Conservation (phyloP, 2,113 vertebrate genomes). For the Paramisgurnus dabryanus region DNA sequence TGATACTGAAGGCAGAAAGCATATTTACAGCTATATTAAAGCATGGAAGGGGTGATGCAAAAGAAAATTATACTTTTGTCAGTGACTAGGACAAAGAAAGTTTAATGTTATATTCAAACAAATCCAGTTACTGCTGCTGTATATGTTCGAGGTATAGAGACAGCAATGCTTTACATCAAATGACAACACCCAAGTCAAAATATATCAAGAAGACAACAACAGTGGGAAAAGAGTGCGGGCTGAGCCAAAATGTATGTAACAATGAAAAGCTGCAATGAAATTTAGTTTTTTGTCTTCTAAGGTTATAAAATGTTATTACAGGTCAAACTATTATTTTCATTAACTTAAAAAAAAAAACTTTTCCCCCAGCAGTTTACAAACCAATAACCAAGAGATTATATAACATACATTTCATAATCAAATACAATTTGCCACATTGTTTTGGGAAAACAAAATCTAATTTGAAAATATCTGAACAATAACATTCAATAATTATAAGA, state of each 20-base stretch:
- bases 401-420: constrained; percentile 5
- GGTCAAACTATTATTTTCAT: not conserved
- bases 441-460: not conserved
- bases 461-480: not conserved
- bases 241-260: not conserved
- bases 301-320: not conserved
- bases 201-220: not conserved
- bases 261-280: not conserved
- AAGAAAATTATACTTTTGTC: constrained; percentile 2
- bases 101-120: not conserved
- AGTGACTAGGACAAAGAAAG: not conserved
- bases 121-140: not conserved
- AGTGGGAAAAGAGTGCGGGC: not conserved
- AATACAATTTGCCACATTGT: constrained; percentile 19
- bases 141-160: not conserved
- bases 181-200: constrained; percentile 11
- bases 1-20: constrained; percentile 78
- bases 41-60: not conserved
- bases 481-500: constrained; percentile 19
- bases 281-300: not conserved
- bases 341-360: not conserved
- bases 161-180: constrained; percentile 9
- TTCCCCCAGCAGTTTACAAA: not conserved
- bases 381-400: not conserved
- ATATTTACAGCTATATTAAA: constrained; percentile 77